phyloP scores from a whole-genome alignment of 2,113 vertebrate genomes.

The Bos javanicus region DNA sequence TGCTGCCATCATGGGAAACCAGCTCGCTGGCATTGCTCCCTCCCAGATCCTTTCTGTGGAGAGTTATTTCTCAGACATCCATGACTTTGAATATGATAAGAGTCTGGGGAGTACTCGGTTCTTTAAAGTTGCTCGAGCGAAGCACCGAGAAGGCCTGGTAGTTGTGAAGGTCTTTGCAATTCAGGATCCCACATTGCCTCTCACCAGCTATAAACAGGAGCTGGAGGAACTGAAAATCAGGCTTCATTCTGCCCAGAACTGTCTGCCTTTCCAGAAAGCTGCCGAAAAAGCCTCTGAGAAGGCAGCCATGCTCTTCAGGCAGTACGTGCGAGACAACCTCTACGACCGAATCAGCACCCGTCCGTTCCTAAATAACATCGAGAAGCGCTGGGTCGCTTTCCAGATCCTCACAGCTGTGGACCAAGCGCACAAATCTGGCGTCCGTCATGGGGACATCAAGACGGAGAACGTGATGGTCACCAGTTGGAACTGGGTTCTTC shows the following conservation, averaged over 20 bases:
- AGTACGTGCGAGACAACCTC: slow-evolving; percentile 96
- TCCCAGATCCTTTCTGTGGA: slow-evolving; percentile 99
- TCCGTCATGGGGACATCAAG: slow-evolving; percentile 98
- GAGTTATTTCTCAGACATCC: slow-evolving; percentile 97
- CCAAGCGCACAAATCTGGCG: slow-evolving; percentile 94
- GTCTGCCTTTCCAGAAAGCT: slow-evolving; percentile 95
- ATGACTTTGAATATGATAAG: slow-evolving; percentile 95
- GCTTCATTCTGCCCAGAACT: slow-evolving; percentile 95
- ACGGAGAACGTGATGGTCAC: slow-evolving; percentile 99
- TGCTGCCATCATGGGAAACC: slow-evolving; percentile 90
- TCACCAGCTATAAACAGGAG: slow-evolving; percentile 97
- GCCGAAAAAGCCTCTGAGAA: slow-evolving; percentile 89
- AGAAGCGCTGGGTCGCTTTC: slow-evolving; percentile 98
- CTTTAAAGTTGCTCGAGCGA: slow-evolving; percentile 97
- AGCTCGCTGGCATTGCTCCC: slow-evolving; percentile 97
- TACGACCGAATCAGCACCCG: slow-evolving; percentile 97
- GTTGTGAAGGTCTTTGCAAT: slow-evolving; percentile 99
- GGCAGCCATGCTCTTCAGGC: slow-evolving; percentile 94
- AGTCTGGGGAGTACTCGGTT: slow-evolving; percentile 98
- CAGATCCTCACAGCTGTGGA: slow-evolving; percentile 96
- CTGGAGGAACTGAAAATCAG: slow-evolving; percentile 97
- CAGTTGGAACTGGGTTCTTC: slow-evolving; percentile 99
- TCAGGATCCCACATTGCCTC: slow-evolving; percentile 95
- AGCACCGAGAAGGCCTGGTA: slow-evolving; percentile 95
- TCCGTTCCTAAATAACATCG: slow-evolving; percentile 95